Base-by-base conservation (phyloP, 2,113 vertebrate genomes). In the Halcyon senegalensis region DNA sequence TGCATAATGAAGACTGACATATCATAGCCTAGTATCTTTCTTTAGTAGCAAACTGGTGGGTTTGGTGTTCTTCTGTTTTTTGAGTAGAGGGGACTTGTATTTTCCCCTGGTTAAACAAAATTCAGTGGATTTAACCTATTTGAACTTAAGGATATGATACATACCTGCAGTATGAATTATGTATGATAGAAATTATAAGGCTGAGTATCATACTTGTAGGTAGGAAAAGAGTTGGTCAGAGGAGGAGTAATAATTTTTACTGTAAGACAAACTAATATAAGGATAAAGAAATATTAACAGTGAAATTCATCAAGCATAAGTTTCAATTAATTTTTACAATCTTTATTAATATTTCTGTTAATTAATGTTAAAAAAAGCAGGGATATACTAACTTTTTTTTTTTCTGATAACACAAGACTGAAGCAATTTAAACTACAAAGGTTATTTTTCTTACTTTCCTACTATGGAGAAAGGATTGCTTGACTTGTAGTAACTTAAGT, bases 51-150 rank as follows among this genome's bases (percentile, higher is more conserved):
- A 78, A 17, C 7, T 43, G 4, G 4, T 31, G 12, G 10, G 12
- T 31, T 43, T 50, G n/a, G 12, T 6, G 7, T 17, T 62, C 33
- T 51, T 51, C 11, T 13, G 4, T 5, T 16, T 20, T 35, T 13
- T 39, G 21, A 13, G 3, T 43, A 27, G 1, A 1, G 5, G 7
- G 8, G 10, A 9, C 2, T 8, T 37, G 1, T 1, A 43, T 75
- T 48, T 7, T 13, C 31, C 5, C 3, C 10, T 7, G 7, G 2
- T 37, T 85, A 44, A 81, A 68, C 10, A 77, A 63, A 77, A 63
- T 43, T 58, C 3, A 48, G 19, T 39, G 7, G 5, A 46, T 59
- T 77, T 69, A 62, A n/a, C 63, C 11, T 53, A 9, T 75, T 55
- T 37, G 6, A 51, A 77, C 4, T 48, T 43, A 81, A 17, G 5